A percentile compares a stretch with the other conserved stretches of the same genome.
phyloP scores from a whole-genome alignment of 1,140 invertebrate genomes.

The Tenebrio molitor region DNA sequence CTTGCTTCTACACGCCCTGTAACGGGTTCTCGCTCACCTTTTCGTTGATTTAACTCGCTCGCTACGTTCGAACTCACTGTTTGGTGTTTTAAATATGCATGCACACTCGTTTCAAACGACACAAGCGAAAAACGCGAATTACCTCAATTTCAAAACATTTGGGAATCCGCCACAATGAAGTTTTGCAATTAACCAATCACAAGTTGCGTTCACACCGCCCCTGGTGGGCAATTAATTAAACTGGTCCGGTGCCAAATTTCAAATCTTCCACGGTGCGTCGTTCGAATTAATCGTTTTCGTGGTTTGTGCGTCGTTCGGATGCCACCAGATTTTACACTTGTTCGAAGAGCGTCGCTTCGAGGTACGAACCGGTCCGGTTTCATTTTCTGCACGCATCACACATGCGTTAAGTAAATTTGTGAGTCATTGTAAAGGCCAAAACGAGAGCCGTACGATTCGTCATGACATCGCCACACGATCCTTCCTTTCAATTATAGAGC shows the following conservation, averaged over 20 bases:
- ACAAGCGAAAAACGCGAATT: constrained; percentile 48
- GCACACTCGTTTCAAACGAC: constrained; percentile 8
- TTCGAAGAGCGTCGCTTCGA: background rate
- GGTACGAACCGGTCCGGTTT: background rate
- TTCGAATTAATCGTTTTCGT: background rate
- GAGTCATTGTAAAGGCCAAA: constrained; percentile 9
- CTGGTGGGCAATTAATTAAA: constrained; percentile 16
- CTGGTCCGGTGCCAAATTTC: constrained; percentile 2
- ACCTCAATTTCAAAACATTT: constrained; percentile 59
- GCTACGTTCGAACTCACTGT: background rate
- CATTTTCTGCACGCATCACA: background rate
- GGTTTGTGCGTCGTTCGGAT: background rate
- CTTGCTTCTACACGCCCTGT: constrained; percentile 59
- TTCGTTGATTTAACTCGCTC: background rate
- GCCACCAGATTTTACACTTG: too few species aligned
- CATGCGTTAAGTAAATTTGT: background rate
- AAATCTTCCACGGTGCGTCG: background rate
- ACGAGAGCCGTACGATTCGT: background rate
- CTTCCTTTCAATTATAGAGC: background rate
- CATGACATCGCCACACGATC: background rate
- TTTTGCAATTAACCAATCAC: constrained; percentile 58
- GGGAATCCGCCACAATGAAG: constrained; percentile 57
- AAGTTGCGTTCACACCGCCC: constrained; percentile 42
- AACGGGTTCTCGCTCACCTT: constrained; percentile 43
- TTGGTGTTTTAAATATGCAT: background rate